These are phyloP conservation scores for Hirtodrosophila trivittata DNA, from an alignment of 2,888 invertebrate genomes.

Conservation along the genomic window DNA sequence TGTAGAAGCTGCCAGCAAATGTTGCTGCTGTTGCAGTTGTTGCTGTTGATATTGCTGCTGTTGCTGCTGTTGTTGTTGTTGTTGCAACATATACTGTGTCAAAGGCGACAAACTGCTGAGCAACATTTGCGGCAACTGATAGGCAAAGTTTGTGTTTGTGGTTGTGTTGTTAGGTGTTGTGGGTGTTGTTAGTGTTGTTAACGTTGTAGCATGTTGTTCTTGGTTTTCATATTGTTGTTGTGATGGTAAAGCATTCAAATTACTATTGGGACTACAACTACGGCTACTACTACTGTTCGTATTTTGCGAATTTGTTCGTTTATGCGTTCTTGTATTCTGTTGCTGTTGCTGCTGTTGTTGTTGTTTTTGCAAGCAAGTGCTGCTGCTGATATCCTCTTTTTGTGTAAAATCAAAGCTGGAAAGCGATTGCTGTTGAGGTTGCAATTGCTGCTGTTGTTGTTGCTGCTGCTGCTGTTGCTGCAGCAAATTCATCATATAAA, in stretches of 20 bases:
- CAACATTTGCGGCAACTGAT: conserved; percentile 74
- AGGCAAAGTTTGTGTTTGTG: conserved; percentile 35
- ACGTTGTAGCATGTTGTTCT: conserved; percentile 43
- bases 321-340: conserved; percentile 72
- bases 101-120: conserved; percentile 68
- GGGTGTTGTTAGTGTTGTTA: conserved; percentile 55
- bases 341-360: conserved; percentile 45
- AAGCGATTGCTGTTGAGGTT: conserved; percentile 33
- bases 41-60: conserved; percentile 61
- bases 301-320: conserved; percentile 80
- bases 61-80: no score
- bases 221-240: conserved; percentile 48
- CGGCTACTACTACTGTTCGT: conserved; percentile 83
- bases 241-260: conserved; percentile 72
- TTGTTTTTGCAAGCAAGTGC: conserved; percentile 47
- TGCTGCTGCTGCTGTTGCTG: conserved; percentile 81
- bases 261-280: conserved; percentile 84
- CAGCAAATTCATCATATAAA: conserved; percentile 83
- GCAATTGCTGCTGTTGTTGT: conserved; percentile 57
- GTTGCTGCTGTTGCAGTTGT: conserved; percentile 64
- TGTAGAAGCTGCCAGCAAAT: conserved; percentile 67
- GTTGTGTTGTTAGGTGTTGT: conserved; percentile 48
- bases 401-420: conserved; percentile 50
- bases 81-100: conserved; percentile 75
- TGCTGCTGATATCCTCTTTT: conserved; percentile 75